Percentiles rank a stretch among this genome's conserved stretches.
Conservation (phyloP, 35 echinoderm and acorn worm species). For the Apostichopus californicus region DNA sequence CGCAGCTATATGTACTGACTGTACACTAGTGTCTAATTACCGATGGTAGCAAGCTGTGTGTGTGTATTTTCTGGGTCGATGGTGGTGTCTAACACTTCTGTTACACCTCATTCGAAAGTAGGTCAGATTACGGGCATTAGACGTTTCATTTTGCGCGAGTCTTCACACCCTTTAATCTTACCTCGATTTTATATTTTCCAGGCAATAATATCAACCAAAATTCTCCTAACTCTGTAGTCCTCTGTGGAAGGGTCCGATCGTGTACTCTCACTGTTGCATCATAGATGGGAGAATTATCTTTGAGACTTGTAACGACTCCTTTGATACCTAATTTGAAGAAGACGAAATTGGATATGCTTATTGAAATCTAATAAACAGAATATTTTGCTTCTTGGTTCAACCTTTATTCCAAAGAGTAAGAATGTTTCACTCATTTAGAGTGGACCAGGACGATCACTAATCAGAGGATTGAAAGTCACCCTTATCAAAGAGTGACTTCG, state of each 20-base stretch:
- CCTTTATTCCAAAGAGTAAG: neutral
- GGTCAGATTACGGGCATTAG: no score
- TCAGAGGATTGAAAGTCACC: no score
- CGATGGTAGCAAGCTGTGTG: no score
- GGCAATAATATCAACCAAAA: slow-evolving; percentile 86
- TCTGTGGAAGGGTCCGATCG: slow-evolving; percentile 47
- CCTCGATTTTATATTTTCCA: slow-evolving; percentile 71
- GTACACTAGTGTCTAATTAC: no score
- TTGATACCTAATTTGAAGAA: slow-evolving; percentile 62
- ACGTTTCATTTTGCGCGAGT: no score
- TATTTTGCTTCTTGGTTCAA: neutral
- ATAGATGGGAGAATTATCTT: slow-evolving; percentile 32
- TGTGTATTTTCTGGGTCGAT: no score
- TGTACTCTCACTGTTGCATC: slow-evolving; percentile 63
- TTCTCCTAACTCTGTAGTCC: slow-evolving; percentile 69
- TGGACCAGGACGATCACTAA: no score
- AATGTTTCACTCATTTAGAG: neutral
- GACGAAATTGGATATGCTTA: no score
- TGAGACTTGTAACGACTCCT: slow-evolving; percentile 60
- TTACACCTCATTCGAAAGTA: no score
- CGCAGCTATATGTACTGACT: no score
- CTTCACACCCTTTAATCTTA: slow-evolving; percentile 22
- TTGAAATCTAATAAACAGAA: neutral
- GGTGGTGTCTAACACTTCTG: no score
- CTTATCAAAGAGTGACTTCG: no score